Conservation (phyloP, 1,140 invertebrate genomes). For the Diorhabda carinulata region DNA sequence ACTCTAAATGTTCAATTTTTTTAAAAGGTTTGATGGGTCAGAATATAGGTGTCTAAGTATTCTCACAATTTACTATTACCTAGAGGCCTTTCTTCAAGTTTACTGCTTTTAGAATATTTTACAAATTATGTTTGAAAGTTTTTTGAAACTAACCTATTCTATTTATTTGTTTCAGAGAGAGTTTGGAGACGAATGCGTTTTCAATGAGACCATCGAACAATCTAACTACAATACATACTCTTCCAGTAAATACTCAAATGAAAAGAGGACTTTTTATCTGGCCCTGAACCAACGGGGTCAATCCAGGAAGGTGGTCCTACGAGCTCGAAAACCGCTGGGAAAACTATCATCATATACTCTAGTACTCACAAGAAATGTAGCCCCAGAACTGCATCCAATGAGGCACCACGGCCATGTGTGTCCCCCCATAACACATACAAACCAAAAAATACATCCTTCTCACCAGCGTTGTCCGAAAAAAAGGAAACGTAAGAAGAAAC, state of each 20-base stretch:
- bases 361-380: conserved; percentile 61
- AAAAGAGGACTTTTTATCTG: conserved; percentile 67
- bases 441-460: conserved; percentile 19
- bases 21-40: too few relatives aligned
- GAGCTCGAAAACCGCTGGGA: conserved; percentile 61
- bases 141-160: not conserved
- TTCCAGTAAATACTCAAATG: conserved; percentile 68
- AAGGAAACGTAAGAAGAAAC: conserved; percentile 44
- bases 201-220: conserved; percentile 78
- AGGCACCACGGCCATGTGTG: conserved; percentile 38
- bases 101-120: too few relatives aligned
- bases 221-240: conserved; percentile 84
- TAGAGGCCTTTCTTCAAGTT: too few relatives aligned
- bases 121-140: too few relatives aligned
- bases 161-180: conserved; percentile 68
- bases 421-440: conserved; percentile 20
- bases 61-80: too few relatives aligned
- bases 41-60: too few relatives aligned
- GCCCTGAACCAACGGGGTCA: conserved; percentile 68
- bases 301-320: conserved; percentile 66
- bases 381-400: conserved; percentile 51
- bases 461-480: conserved; percentile 39
- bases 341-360: conserved; percentile 67
- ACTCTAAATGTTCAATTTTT: too few relatives aligned
- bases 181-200: conserved; percentile 77